Evolutionary conservation across 2,888 invertebrate species (phyloP), one percentile per base, ranked within the genome.

Genomic region (Piscicola geometra): DNA sequence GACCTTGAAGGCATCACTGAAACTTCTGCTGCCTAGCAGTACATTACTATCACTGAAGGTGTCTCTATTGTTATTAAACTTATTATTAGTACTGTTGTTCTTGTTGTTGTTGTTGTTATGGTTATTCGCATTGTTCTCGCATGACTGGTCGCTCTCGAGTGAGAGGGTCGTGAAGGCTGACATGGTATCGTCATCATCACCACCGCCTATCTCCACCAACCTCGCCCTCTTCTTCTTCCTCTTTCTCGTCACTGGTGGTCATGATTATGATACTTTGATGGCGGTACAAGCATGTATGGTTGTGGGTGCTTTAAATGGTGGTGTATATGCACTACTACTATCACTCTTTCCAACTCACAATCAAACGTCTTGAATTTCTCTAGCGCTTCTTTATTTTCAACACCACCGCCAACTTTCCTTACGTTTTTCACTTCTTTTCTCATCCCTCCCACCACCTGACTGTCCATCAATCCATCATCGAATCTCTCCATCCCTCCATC

Each of bases 171-270:
- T 56, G n/a, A 21, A 25, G 5, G 60, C 60, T 56, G 60, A 56
- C 60, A 5, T 25, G n/a, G 60, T 5, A 56, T 56, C 60, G 21
- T 56, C 60, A 21, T 56, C 25, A 56, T 56, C 60, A 56, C 60
- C 60, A 56, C 60, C 60, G 12, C 21, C 50, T 56, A 56, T 56
- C n/a, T 56, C 60, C 9, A 56, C 60, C 60, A 56, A n/a, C 60
- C n/a, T 56, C n/a, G 60, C 60, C 9, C 60, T 9, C n/a, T 56
- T 56, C n/a, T 56, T 56, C 60, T 21, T 56, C n/a, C 60, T 5
- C n/a, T 21, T 5, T 56, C 60, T 18, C 3, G n/a, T 25, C 25
- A 56, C 60, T 56, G 60, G 50, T 15, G 9, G 9, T 15, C 12
- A 47, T 15, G 12, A 15, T 47, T 15, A 15, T 47, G 21, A 21